These are phyloP conservation scores for Tetanocera ferruginea DNA, from an alignment of 2,888 invertebrate species.

Conservation along the genomic window DNA sequence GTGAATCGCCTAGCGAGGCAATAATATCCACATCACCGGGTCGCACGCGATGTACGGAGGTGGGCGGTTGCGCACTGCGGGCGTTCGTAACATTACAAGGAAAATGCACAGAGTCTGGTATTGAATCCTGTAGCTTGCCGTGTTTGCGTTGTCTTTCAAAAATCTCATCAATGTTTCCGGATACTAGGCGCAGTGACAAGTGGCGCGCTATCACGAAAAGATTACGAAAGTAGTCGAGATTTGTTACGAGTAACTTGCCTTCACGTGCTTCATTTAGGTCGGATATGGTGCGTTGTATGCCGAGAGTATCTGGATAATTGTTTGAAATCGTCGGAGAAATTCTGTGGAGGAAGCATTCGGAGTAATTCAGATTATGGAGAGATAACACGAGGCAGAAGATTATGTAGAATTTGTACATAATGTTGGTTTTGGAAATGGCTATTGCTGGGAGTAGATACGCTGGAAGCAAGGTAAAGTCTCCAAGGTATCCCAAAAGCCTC, in stretches of 20 bases:
- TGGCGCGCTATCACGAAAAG: slow-evolving; percentile 52
- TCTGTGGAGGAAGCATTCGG: background rate
- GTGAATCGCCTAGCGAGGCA: slow-evolving; percentile 74
- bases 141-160: slow-evolving; percentile 46
- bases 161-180: slow-evolving; percentile 47
- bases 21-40: slow-evolving; percentile 75
- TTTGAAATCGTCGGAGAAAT: background rate
- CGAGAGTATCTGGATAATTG: slow-evolving; percentile 42
- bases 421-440: too few species aligned
- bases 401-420: background rate
- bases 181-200: slow-evolving; percentile 43
- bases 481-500: too few species aligned
- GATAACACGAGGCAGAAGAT: background rate
- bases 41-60: slow-evolving; percentile 72
- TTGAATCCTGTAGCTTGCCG: slow-evolving; percentile 61
- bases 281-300: slow-evolving; percentile 49
- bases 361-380: background rate
- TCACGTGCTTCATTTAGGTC: slow-evolving; percentile 43
- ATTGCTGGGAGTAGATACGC: background rate
- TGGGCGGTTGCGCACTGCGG: slow-evolving; percentile 67
- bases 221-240: slow-evolving; percentile 54
- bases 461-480: background rate
- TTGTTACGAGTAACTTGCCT: slow-evolving; percentile 53
- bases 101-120: slow-evolving; percentile 60
- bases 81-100: slow-evolving; percentile 65